These are phyloP conservation scores for Ascidia mentula DNA, from an alignment of 23 tunicate species.

Conservation along the genomic window DNA sequence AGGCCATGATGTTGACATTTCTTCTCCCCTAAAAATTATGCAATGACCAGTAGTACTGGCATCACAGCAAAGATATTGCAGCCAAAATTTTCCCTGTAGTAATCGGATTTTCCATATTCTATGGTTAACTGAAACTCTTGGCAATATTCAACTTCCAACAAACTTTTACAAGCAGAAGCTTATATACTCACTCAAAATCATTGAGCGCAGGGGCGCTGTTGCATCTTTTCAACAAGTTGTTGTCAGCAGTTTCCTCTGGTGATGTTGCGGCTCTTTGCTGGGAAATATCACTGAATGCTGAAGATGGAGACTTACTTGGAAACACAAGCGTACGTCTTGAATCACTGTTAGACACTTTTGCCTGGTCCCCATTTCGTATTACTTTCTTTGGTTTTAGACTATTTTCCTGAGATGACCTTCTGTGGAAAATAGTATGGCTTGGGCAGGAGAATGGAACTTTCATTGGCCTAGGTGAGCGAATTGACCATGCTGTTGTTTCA, in stretches of 20 bases:
- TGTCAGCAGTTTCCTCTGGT: constrained; percentile 25
- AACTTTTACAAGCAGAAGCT: too few relatives aligned
- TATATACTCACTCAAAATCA: constrained; percentile 67
- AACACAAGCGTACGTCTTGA: neutral
- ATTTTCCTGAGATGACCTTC: constrained; percentile 3
- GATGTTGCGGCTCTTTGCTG: neutral
- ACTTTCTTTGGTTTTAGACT: neutral
- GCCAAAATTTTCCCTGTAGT: too few relatives aligned
- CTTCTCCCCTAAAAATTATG: neutral
- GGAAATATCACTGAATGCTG: neutral
- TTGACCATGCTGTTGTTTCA: neutral
- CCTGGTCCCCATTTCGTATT: neutral
- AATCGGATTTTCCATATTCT: too few relatives aligned
- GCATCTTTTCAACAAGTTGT: constrained; percentile 69
- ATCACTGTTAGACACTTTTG: neutral
- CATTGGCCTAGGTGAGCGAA: neutral
- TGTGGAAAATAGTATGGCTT: neutral
- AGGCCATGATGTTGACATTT: constrained; percentile 21
- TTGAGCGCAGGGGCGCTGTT: constrained; percentile 86
- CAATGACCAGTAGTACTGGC: too few relatives aligned
- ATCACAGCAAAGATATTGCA: too few relatives aligned
- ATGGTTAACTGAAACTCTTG: too few relatives aligned
- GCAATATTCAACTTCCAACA: too few relatives aligned
- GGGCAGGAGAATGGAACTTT: neutral
- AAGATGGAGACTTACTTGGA: constrained; percentile 1